These are phyloP conservation scores for Venusia cambrica DNA, from an alignment of 2,888 invertebrate genomes.

Conservation along the genomic window DNA sequence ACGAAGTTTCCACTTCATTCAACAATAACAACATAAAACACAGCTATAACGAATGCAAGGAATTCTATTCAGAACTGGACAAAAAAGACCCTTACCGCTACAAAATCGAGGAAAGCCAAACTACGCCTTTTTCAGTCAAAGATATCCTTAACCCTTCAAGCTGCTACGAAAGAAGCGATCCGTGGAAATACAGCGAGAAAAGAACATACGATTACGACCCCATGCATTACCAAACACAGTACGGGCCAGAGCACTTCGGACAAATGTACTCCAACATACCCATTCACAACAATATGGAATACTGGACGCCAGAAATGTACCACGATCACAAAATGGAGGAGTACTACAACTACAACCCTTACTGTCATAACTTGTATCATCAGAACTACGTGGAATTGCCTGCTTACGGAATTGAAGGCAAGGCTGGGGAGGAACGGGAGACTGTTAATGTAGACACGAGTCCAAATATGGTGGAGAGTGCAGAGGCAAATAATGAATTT, in stretches of 20 bases:
- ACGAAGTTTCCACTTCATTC: constrained; percentile 61
- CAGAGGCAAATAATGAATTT: constrained; percentile 18
- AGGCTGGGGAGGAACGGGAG: constrained; percentile 38
- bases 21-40: constrained; percentile 57
- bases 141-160: constrained; percentile 66
- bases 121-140: constrained; percentile 69
- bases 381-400: constrained; percentile 53
- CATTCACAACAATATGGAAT: constrained; percentile 56
- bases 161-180: constrained; percentile 57
- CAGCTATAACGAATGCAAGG: constrained; percentile 58
- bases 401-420: constrained; percentile 36
- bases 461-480: constrained; percentile 22
- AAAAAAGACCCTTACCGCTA: constrained; percentile 45
- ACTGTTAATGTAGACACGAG: constrained; percentile 19
- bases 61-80: constrained; percentile 47
- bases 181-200: constrained; percentile 56
- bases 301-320: constrained; percentile 61
- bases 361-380: constrained; percentile 63
- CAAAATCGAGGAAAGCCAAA: constrained; percentile 54
- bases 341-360: constrained; percentile 61
- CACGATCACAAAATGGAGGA: constrained; percentile 64
- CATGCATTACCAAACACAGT: constrained; percentile 51
- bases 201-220: constrained; percentile 53
- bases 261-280: constrained; percentile 58
- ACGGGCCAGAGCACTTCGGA: constrained; percentile 57